A percentile compares a stretch with the other conserved stretches of the same genome.
Conservation (phyloP, 35 echinoderm and acorn worm species). For the Acanthaster planci region DNA sequence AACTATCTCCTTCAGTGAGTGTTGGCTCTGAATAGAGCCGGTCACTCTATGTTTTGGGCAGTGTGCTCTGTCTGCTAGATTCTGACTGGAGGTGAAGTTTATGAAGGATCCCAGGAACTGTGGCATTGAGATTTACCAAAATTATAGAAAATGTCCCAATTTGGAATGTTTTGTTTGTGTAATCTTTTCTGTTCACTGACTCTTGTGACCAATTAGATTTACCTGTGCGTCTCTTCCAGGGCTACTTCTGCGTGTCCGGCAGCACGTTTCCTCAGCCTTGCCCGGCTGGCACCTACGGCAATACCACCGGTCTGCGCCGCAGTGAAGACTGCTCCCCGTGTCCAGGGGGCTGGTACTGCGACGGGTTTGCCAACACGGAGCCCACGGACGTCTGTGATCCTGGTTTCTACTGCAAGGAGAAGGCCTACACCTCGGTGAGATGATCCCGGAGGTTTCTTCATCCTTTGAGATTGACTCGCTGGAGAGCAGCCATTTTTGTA, state of each 20-base stretch:
- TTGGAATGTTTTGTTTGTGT: too few species aligned
- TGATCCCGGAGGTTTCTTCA: background rate
- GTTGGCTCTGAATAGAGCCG: too few species aligned
- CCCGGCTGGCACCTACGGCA: slow-evolving; percentile 92
- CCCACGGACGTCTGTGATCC: slow-evolving; percentile 94
- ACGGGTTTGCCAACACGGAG: slow-evolving; percentile 87
- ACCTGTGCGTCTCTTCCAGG: slow-evolving; percentile 31
- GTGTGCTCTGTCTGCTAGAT: too few species aligned
- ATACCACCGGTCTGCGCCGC: slow-evolving; percentile 87
- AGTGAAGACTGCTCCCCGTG: slow-evolving; percentile 97
- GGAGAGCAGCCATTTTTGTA: too few species aligned
- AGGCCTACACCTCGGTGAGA: slow-evolving; percentile 95
- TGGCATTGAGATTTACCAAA: too few species aligned
- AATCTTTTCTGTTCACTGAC: too few species aligned
- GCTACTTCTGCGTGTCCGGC: slow-evolving; percentile 92
- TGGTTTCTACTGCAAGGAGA: slow-evolving; percentile 91
- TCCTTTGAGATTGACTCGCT: background rate
- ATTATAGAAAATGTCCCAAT: too few species aligned
- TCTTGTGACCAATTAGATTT: too few species aligned
- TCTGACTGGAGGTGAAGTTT: too few species aligned
- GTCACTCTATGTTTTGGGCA: too few species aligned
- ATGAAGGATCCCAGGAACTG: too few species aligned
- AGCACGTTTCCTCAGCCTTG: slow-evolving; percentile 89
- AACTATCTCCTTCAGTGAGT: too few species aligned
- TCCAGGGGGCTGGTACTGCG: slow-evolving; percentile 93